Evolutionary conservation across 2,113 vertebrate genomes (phyloP), one percentile per base, ranked within the genome.

Genomic region (Colaptes auratus): DNA sequence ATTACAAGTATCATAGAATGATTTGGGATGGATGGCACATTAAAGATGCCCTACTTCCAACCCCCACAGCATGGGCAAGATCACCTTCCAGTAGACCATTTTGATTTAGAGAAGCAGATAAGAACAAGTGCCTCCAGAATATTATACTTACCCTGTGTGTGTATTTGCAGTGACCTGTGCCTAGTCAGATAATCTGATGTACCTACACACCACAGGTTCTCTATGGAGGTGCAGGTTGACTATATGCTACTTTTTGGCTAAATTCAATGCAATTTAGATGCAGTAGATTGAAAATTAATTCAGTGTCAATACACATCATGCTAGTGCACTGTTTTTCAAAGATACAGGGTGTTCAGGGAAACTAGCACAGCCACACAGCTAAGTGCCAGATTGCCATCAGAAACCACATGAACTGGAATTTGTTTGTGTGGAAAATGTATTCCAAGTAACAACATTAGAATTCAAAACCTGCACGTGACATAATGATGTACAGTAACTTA

Each of bases 221-320:
- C 39, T 23, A 15, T 35, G 27, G 28, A 72, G 24, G 5, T 63
- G 7, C 9, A 78, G 21, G 18, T 6, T 84, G 39, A 33, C 16
- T 67, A 17, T 46, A 24, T 8, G 16, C 63, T 70, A n/a, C 9
- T 23, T 55, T 87, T 84, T 74, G 21, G 11, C 79, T n/a, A 86
- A 55, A 60, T 8, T 3, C 4, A 64, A 27, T 44, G 21, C 4
- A 31, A 56, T 67, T 48, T 61, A 18, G 13, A 44, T 66, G 12
- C 19, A 72, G 42, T 23, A 31, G 15, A 42, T 9, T 48, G 25
- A 48, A 6, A 33, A 19, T 9, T 9, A 88, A 28, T 67, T 64
- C 17, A 21, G 8, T 3, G 1, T 44, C 66, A 60, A 53, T 84
- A 0, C 3, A 56, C 4, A 36, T 75, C 2, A 8, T 31, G 3